Conservation (phyloP, 2,888 invertebrate genomes). For the Flexamia atlantica region DNA sequence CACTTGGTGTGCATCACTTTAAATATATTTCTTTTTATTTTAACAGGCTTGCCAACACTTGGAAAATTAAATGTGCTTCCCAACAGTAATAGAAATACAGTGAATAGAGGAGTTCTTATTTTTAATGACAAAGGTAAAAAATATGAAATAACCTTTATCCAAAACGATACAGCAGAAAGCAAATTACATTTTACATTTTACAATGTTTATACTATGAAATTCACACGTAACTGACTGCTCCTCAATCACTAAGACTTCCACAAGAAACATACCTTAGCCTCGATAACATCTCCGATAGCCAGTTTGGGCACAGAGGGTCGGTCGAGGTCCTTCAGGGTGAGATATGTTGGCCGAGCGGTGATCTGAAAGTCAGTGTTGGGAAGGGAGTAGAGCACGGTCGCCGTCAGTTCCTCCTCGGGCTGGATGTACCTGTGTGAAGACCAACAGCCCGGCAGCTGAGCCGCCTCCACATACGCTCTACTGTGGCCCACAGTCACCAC, state of each 20-base stretch:
- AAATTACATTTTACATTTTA: no score
- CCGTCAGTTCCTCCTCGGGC: conserved; percentile 57
- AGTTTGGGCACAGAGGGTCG: background rate
- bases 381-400: conserved; percentile 64
- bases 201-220: background rate
- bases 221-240: no score
- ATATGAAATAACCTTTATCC: no score
- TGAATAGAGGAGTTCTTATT: no score
- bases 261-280: background rate
- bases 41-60: no score
- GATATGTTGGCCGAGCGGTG: background rate
- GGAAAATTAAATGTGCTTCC: no score
- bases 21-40: no score
- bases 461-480: conserved; percentile 62
- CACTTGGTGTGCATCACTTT: no score
- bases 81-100: no score
- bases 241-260: no score
- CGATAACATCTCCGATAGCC: background rate
- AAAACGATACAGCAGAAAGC: no score
- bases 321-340: conserved; percentile 30
- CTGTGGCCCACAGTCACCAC: conserved; percentile 39
- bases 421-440: conserved; percentile 52
- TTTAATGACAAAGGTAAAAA: no score
- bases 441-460: conserved; percentile 61
- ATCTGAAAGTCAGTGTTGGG: conserved; percentile 59